Evolutionary conservation across 2,113 vertebrate genomes (phyloP).

Genomic region (Eurypyga helias): DNA sequence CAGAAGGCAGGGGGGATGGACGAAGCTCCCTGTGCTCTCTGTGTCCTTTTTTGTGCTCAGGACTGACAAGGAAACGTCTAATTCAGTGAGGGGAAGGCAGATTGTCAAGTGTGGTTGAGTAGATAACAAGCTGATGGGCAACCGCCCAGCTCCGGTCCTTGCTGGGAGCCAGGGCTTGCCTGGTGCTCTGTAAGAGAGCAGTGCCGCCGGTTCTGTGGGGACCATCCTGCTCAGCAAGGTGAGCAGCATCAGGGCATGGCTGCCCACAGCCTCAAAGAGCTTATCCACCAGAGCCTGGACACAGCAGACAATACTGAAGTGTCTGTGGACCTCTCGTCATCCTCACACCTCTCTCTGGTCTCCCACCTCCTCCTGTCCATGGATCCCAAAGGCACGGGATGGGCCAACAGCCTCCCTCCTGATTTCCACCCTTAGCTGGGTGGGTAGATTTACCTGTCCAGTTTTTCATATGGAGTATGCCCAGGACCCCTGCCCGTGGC

Average conservation of each 20-base stretch:
- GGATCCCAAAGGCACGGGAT: background rate
- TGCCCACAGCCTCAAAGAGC: background rate
- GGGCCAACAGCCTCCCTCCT: background rate
- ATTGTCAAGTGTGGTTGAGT: background rate
- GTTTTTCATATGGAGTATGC: background rate
- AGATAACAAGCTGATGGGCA: background rate
- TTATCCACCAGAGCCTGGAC: background rate
- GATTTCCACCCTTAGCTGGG: background rate
- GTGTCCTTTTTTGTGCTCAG: rapidly evolving
- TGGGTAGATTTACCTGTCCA: rapidly evolving
- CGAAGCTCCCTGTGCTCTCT: background rate
- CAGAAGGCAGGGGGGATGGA: background rate
- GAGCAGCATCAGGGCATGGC: background rate
- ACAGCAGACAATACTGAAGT: rapidly evolving
- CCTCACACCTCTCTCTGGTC: background rate
- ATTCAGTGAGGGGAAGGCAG: background rate
- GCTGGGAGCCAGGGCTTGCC: background rate
- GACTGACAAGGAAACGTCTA: background rate
- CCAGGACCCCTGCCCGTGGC: rapidly evolving
- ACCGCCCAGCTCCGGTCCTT: rapidly evolving
- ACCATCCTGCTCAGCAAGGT: background rate
- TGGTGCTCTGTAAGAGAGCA: no score
- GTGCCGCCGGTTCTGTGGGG: background rate
- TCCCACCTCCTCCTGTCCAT: background rate
- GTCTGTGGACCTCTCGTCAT: no score